Conservation (phyloP, 2,797 vertebrate genomes). For the Lagodon rhomboides region DNA sequence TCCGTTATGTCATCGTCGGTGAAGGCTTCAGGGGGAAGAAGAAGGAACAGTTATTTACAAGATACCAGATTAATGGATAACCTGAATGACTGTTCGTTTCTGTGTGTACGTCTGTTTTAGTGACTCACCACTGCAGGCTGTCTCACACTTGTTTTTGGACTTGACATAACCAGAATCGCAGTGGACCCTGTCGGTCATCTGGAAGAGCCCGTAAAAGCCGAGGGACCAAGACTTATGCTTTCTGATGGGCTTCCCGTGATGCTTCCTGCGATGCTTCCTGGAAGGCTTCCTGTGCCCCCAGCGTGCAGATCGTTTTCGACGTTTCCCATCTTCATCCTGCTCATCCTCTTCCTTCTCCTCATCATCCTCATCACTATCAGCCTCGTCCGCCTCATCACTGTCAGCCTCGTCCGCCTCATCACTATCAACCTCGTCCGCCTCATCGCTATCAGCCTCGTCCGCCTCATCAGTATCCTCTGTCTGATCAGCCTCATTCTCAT, state of each 20-base stretch:
- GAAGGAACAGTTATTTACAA: not conserved
- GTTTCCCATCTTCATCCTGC: not conserved
- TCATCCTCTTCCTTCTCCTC: not conserved
- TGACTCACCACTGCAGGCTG: constrained; percentile 39
- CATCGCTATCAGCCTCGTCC: no score
- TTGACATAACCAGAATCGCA: constrained; percentile 34
- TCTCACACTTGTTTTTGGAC: constrained; percentile 16
- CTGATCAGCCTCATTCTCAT: not conserved
- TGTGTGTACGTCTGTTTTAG: not conserved
- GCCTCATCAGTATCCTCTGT: not conserved
- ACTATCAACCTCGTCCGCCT: no score
- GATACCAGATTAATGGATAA: not conserved
- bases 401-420: not conserved
- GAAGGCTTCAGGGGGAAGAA: constrained; percentile 48
- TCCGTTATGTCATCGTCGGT: constrained; percentile 63
- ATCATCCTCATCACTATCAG: fast-evolving
- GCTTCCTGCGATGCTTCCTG: no score
- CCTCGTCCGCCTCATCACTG: not conserved
- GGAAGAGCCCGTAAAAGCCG: constrained; percentile 46
- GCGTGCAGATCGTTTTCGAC: fast-evolving
- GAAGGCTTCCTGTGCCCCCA: fast-evolving
- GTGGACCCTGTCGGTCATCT: constrained; percentile 33
- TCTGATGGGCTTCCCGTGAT: no score
- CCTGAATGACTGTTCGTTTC: not conserved
- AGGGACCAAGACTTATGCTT: not conserved